Evolutionary conservation across 2,797 vertebrate species (phyloP).

Genomic region (Chelonia mydas): DNA sequence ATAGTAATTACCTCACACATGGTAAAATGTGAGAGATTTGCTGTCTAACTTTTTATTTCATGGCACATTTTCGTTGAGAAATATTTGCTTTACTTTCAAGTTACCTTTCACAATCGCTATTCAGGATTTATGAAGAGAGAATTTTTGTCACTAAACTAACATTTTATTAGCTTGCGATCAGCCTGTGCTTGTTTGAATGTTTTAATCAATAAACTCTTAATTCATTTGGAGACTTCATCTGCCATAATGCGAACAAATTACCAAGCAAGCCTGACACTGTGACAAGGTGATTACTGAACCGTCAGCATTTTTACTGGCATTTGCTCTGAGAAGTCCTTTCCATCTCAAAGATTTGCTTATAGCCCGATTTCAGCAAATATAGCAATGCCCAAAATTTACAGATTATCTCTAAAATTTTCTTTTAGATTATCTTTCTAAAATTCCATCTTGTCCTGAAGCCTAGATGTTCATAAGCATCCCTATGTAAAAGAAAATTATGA

Average conservation of each 20-base stretch:
- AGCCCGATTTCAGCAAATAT: not conserved
- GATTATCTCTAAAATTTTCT: not conserved
- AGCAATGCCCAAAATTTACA: not conserved
- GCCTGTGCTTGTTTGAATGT: not conserved
- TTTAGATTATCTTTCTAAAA: not conserved
- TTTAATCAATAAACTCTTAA: not conserved
- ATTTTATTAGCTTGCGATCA: not conserved
- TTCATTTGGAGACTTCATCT: not conserved
- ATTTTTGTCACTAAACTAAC: not conserved
- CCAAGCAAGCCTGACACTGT: not conserved
- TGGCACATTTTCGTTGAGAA: not conserved
- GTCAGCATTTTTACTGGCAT: not conserved
- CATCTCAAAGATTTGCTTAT: slow-evolving; percentile 2
- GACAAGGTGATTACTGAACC: not conserved
- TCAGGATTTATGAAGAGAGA: not conserved
- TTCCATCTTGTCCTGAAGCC: not conserved
- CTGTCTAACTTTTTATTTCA: not conserved
- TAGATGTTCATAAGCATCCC: not conserved
- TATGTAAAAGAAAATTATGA: not conserved
- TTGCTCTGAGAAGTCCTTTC: not conserved
- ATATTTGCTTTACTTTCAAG: not conserved
- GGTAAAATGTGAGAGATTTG: not conserved
- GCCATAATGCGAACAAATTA: slow-evolving; percentile 7
- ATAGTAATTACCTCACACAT: not conserved
- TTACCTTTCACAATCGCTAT: not conserved